Evolutionary conservation across 2,113 vertebrate species (phyloP).

Genomic region (Antigone vipio): DNA sequence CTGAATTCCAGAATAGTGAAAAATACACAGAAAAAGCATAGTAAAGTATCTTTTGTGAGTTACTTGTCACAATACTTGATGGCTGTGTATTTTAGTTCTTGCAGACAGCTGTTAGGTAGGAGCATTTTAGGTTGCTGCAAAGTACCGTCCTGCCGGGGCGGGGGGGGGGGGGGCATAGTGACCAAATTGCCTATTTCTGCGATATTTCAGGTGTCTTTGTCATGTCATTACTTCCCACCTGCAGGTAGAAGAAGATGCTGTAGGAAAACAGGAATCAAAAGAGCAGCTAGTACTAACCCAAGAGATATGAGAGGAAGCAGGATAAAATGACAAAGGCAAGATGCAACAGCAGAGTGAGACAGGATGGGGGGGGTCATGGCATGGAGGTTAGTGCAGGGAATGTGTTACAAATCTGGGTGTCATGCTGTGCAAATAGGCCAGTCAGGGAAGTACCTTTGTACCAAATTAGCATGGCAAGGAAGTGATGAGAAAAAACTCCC

Average conservation of each 20-base stretch:
- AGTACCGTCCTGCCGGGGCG: neutral
- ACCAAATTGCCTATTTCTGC: neutral
- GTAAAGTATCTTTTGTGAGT: neutral
- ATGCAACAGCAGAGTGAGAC: neutral
- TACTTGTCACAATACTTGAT: neutral
- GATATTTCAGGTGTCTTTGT: neutral
- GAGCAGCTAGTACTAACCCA: neutral
- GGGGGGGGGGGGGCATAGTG: neutral
- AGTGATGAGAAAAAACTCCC: constrained; percentile 21
- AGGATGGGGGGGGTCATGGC: no score
- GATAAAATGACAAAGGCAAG: neutral
- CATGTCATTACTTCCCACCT: neutral
- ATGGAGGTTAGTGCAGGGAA: neutral
- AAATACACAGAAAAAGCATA: neutral
- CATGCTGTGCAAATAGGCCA: neutral
- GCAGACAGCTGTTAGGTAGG: neutral
- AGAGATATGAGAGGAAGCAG: neutral
- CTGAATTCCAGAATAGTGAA: neutral
- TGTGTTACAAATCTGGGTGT: neutral
- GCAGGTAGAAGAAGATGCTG: neutral
- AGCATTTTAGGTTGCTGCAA: neutral
- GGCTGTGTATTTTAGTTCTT: neutral
- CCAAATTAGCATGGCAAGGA: constrained; percentile 23
- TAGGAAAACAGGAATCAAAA: neutral
- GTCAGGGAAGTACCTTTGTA: neutral